Conservation (phyloP, 2,888 invertebrate species). For the Hydroisotoma schaefferi region DNA sequence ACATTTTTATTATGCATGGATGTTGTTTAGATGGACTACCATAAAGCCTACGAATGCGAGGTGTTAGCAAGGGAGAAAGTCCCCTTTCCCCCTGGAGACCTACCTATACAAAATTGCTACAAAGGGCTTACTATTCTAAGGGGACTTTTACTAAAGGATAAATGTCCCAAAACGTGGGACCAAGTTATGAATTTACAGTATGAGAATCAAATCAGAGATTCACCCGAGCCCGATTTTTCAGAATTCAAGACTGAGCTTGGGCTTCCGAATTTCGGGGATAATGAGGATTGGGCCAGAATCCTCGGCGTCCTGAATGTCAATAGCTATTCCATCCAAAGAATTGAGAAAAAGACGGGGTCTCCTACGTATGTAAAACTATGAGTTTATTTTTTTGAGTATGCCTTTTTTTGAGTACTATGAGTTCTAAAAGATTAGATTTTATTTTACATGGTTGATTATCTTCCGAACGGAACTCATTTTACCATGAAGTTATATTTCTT, state of each 20-base stretch:
- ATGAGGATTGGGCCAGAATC: constrained; percentile 30
- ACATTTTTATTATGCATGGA: background rate
- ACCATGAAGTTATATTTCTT: background rate
- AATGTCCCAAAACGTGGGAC: constrained; percentile 26
- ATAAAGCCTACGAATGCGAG: constrained; percentile 30
- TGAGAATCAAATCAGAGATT: constrained; percentile 21
- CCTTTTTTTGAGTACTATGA: too few species aligned
- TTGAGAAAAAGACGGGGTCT: constrained; percentile 27
- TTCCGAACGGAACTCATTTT: too few species aligned
- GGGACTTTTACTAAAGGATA: constrained; percentile 30
- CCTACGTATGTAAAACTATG: constrained; percentile 23
- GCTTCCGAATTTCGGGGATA: constrained; percentile 25
- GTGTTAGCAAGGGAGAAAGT: constrained; percentile 26
- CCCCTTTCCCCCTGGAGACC: constrained; percentile 29
- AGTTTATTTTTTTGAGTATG: too few species aligned
- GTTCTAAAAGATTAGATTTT: too few species aligned
- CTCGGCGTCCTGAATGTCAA: constrained; percentile 36
- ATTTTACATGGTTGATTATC: too few species aligned
- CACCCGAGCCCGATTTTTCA: constrained; percentile 23
- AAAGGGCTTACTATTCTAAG: constrained; percentile 37
- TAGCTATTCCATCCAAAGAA: constrained; percentile 34
- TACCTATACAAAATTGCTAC: constrained; percentile 36
- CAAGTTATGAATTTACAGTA: constrained; percentile 31
- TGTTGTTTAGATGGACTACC: constrained; percentile 24
- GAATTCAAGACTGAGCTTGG: constrained; percentile 27